Base-by-base conservation (phyloP, 2,113 vertebrate species). In the Mobula hypostoma region DNA sequence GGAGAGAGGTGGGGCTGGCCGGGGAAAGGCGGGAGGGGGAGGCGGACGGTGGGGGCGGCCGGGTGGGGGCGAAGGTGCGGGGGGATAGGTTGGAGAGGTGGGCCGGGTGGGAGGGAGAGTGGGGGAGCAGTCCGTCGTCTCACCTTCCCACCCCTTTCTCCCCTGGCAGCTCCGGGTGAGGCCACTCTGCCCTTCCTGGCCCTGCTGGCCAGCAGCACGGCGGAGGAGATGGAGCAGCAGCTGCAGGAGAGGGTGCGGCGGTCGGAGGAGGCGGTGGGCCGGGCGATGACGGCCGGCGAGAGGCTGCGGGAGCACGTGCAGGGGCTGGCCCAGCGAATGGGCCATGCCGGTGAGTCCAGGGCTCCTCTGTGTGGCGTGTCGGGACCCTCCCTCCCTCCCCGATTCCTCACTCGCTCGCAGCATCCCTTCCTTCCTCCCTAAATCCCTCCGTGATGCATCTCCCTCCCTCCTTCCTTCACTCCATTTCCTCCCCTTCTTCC, bases 221-320 rank as follows among this genome's bases (percentile, higher is more conserved):
- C 98, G 80, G 99, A 99, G 94, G 98, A 99, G 96, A 99, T 99
- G 96, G 98, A 99, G 83, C 98, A 98, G 17, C 98, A 98, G 96
- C 96, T 99, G 66, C 98, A 99, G 96, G 98, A 98, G 95, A 97
- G 98, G 2, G 97, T 99, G 94, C 98, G 99, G 95, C 98, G 98
- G 7, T 99, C 98, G 83, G 96, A 97, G 56, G 97, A 97, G 94
- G 98, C 98, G 72, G 98, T 98, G 88, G 96, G 96, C 76, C 98
- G 97, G 63, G 98, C 98, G 83, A 97, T 98, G 72, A 97, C 97
- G 0, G 97, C 98, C 91, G 99, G 98, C 0, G 97, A 98, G 95
- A 97, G 97, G 88, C 95, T 99, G 56, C 98, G 97, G 95, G 97
- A 24, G 94, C 96, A 96, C 0, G 96, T 97, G 94, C 96, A 97